These are phyloP conservation scores for Ginglymostoma cirratum DNA, from an alignment of 2,113 vertebrate species.

Conservation along the genomic window DNA sequence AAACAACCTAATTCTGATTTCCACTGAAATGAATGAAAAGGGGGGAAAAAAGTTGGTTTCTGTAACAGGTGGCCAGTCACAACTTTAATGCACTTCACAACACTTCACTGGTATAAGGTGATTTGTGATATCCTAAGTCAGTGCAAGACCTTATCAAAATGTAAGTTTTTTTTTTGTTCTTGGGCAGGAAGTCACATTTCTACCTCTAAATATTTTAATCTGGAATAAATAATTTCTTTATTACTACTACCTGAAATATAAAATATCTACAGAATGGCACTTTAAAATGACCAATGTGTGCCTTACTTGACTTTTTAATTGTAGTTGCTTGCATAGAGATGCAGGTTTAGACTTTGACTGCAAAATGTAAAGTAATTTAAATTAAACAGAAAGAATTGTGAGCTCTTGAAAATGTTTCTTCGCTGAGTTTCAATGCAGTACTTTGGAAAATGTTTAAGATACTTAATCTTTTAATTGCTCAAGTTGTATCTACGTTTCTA, in stretches of 20 bases:
- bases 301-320: not conserved
- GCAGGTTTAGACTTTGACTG: not conserved
- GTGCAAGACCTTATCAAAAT: not conserved
- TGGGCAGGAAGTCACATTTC: not conserved
- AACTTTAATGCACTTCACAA: not conserved
- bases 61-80: not conserved
- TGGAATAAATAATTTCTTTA: not conserved
- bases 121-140: not conserved
- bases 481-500: not conserved
- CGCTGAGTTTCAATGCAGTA: not conserved
- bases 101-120: not conserved
- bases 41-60: not conserved
- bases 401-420: not conserved
- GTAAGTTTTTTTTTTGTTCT: not conserved
- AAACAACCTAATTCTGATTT: not conserved
- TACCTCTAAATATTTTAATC: constrained; percentile 14
- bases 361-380: constrained; percentile 1
- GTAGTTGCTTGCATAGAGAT: not conserved
- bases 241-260: not conserved
- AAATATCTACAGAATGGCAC: not conserved
- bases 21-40: not conserved
- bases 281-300: constrained; percentile 6
- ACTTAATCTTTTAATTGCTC: not conserved
- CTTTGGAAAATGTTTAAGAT: not conserved
- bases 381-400: not conserved